Percentiles rank a stretch among this genome's conserved stretches.
Conservation (phyloP, 2,797 vertebrate species). For the Pygocentrus nattereri region DNA sequence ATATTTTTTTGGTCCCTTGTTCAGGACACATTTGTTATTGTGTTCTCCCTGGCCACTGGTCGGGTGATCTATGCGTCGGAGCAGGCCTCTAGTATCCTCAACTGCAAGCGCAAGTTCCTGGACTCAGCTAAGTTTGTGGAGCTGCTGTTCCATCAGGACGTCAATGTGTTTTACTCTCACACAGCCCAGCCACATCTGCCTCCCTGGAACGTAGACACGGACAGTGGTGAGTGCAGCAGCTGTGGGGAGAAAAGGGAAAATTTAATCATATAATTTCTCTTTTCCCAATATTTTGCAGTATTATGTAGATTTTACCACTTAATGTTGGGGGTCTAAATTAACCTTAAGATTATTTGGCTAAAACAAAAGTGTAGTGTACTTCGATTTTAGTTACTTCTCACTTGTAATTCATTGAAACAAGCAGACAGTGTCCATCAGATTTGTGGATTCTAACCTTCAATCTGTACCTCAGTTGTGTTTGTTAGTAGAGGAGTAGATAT, state of each 20-base stretch:
- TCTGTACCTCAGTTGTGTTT: too few relatives aligned
- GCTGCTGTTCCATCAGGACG: slow-evolving; percentile 89
- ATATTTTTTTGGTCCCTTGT: not conserved
- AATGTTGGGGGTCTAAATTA: too few relatives aligned
- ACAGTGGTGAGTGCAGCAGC: slow-evolving; percentile 76
- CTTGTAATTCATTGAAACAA: too few relatives aligned
- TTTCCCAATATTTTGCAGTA: not conserved
- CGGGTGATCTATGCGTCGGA: slow-evolving; percentile 85
- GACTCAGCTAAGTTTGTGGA: slow-evolving; percentile 87
- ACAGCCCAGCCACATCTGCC: slow-evolving; percentile 86
- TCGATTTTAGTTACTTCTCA: too few relatives aligned
- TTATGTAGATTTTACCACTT: not conserved
- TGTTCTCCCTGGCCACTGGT: slow-evolving; percentile 88
- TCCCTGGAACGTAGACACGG: slow-evolving; percentile 82
- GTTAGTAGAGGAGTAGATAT: too few relatives aligned
- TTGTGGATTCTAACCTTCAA: too few relatives aligned
- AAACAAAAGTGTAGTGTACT: too few relatives aligned
- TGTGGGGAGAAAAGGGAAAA: not conserved
- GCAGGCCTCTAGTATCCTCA: slow-evolving; percentile 85
- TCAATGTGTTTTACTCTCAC: slow-evolving; percentile 87
- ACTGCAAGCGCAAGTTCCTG: slow-evolving; percentile 85
- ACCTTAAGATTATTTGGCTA: too few relatives aligned
- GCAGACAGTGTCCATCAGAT: too few relatives aligned
- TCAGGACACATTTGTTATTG: slow-evolving; percentile 88
- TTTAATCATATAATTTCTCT: not conserved